Evolutionary conservation across 2,888 invertebrate genomes (phyloP).

Genomic region (Linnaemya vulpina): DNA sequence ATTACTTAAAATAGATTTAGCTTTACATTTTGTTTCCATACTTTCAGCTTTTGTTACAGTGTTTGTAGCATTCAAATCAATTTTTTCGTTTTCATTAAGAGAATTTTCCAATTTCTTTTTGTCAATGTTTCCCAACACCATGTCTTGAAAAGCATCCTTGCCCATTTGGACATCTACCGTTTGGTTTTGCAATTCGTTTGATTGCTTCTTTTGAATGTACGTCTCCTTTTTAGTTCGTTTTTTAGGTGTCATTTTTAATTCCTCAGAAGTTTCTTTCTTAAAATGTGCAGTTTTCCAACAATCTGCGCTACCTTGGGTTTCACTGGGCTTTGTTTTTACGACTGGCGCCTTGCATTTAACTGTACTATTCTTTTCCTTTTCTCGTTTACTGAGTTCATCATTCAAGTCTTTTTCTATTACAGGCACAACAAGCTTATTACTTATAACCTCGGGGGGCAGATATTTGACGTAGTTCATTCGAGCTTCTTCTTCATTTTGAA

Average conservation of each 20-base stretch:
- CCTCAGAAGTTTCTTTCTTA: neutral
- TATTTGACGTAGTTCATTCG: constrained; percentile 71
- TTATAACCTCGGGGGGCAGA: constrained; percentile 79
- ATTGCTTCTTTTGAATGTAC: neutral
- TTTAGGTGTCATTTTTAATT: neutral
- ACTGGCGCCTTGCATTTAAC: neutral
- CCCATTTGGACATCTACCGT: neutral
- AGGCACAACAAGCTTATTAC: constrained; percentile 81
- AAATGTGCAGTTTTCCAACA: neutral
- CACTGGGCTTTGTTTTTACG: neutral
- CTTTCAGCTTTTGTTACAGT: neutral
- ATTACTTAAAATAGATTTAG: neutral
- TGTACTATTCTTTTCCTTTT: constrained; percentile 73
- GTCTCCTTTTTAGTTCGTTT: neutral
- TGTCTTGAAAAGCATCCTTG: neutral
- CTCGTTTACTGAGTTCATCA: constrained; percentile 78
- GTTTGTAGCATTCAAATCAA: neutral
- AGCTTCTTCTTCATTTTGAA: constrained; percentile 72
- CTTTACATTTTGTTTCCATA: neutral
- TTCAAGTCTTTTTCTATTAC: constrained; percentile 82
- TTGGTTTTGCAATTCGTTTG: neutral
- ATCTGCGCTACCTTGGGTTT: neutral
- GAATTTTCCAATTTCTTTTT: neutral
- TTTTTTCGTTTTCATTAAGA: neutral
- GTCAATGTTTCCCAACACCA: neutral